Conservation (phyloP, 2,888 invertebrate genomes). For the Hyppa rectilinea region DNA sequence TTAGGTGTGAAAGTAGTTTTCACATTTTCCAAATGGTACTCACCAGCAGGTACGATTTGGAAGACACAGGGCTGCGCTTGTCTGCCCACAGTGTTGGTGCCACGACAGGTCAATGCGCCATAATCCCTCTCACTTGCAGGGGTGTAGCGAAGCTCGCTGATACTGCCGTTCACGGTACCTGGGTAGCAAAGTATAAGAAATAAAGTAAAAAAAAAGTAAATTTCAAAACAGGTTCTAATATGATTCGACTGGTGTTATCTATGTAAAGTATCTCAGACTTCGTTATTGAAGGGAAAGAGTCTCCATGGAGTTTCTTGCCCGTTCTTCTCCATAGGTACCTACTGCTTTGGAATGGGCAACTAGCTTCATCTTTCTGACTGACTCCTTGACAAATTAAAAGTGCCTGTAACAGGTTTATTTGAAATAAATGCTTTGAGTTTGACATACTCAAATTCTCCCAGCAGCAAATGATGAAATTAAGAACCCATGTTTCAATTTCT, state of each 20-base stretch:
- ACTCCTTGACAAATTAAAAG: too few species aligned
- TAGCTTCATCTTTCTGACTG: too few species aligned
- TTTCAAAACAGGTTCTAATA: background rate
- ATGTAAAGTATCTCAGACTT: background rate
- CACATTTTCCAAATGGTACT: constrained; percentile 62
- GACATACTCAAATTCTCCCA: background rate
- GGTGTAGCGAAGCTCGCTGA: constrained; percentile 96
- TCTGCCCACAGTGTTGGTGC: constrained; percentile 95
- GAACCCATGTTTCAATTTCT: background rate
- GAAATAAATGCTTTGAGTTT: too few species aligned
- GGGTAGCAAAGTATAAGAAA: background rate
- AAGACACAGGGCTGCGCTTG: constrained; percentile 96
- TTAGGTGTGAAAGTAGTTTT: background rate
- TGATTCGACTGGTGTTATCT: too few species aligned
- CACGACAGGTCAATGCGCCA: constrained; percentile 96
- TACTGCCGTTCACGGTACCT: constrained; percentile 90
- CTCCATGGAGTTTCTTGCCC: too few species aligned
- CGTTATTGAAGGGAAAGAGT: background rate
- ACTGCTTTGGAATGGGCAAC: too few species aligned
- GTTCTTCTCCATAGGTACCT: too few species aligned
- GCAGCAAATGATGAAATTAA: background rate
- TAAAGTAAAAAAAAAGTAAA: background rate
- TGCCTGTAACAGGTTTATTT: too few species aligned
- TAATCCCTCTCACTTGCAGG: constrained; percentile 96
- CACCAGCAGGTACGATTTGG: constrained; percentile 97